Base-by-base conservation (phyloP, 1,140 invertebrate species). In the Fopius arisanus region DNA sequence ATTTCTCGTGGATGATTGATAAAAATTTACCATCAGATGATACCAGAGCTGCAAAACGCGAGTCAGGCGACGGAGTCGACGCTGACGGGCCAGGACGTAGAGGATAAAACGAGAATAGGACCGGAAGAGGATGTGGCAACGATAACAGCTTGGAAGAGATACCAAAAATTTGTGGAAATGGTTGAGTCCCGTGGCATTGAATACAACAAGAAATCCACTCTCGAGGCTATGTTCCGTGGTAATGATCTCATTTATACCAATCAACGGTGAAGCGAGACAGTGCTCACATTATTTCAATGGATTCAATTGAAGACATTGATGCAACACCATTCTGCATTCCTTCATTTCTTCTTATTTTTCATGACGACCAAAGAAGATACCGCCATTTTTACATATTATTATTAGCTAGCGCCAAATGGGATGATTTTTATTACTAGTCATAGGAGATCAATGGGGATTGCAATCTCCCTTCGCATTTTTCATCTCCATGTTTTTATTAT, bases 151-250 rank as follows among this genome's bases (percentile, higher is more conserved):
- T 86, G 84, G 84, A 80, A 78, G 16, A 79, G 81, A 77, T 86
- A 85, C 67, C 78, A 80, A 67, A 79, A 80, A 41, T 80, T 84
- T 23, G 75, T 84, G 21, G 75, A 78, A 26, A 62, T 79, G 65
- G 79, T 86, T 68, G 78, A 83, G 40, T 78, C 80, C 21, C 76
- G 73, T 12, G 84, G 81, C 7, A 75, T 77, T 31, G 75, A 81
- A 29, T 82, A 80, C 67, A 81, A 86, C 73, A 77, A 80, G 68
- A 80, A 80, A 74, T 74, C 74, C 10, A 51, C 83, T 26, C 77
- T 86, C 74, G 84, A 86, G 31, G 81, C 84, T 10, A 83, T 84
- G 77, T 86, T 84, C 51, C 81, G 84, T 23, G 84, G 84, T 0
- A 78, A 75, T 40, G 79, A 86, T 79, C 79, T 86, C 62, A 73